Base-by-base conservation (phyloP, 2,888 invertebrate genomes). In the Epinotia bilunana region DNA sequence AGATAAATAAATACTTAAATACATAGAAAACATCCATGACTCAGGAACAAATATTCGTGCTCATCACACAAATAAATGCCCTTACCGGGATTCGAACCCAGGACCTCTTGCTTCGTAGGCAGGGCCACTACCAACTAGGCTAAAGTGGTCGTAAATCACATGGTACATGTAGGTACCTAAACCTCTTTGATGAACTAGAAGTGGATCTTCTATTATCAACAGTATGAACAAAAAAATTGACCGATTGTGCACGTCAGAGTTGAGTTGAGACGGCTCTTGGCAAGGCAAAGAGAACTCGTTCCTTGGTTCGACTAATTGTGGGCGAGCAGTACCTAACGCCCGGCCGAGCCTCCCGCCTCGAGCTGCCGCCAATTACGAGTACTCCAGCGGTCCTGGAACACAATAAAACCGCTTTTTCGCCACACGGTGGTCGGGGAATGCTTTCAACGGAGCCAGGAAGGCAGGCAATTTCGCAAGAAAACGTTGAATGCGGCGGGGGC, bases 331-430 rank as follows among this genome's bases (percentile, higher is more conserved):
- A n/a, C n/a, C n/a, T n/a, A 53, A 7, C 3, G 63, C 20, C 12
- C 12, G 43, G 39, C 18, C 43, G n/a, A 39, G 46, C 64, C 46
- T 33, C 39, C 33, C 33, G n/a, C 33, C 68, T 9, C 39, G 39
- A 39, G 39, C 39, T 18, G 20, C 55, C 33, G n/a, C 33, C 57
- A 55, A 68, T 68, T 68, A n/a, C n/a, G n/a, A n/a, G n/a, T n/a
- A 68, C 57, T 68, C 39, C 57, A 13, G 33, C 33, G 33, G n/a
- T 5, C 20, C 69, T 20, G 53, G 58, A 39, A 9, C 57, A 70
- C 61, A 70, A 71, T 53, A 20, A 53, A 62, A 71, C 62, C 62
- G 39, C 53, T 71, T 71, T 71, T 71, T 62, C 49, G 53, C 49
- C 53, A 11, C 46, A 46, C 16, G 68, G 57, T 33, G 20, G 33